Conservation (phyloP, 2,888 invertebrate genomes). For the Platycheirus rosarum region DNA sequence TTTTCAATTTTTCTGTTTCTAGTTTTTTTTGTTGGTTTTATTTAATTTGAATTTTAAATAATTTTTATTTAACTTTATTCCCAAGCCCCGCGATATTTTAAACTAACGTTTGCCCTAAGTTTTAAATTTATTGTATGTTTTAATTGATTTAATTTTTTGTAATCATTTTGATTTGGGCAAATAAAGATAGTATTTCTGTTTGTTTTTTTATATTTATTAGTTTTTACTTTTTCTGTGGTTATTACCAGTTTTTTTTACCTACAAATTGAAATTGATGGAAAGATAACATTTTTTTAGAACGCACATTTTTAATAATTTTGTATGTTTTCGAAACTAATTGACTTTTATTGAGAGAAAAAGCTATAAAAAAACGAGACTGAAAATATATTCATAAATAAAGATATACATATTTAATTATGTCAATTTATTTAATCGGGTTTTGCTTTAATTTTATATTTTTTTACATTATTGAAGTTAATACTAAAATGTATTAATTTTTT, state of each 20-base stretch:
- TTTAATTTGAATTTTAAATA: slow-evolving; percentile 50
- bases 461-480: slow-evolving; percentile 62
- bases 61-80: slow-evolving; percentile 54
- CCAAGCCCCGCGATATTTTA: slow-evolving; percentile 66
- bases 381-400: slow-evolving; percentile 36
- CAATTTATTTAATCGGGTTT: slow-evolving; percentile 48
- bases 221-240: slow-evolving; percentile 31
- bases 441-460: slow-evolving; percentile 33
- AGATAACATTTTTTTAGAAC: slow-evolving; percentile 46
- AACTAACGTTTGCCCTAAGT: slow-evolving; percentile 66
- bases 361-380: slow-evolving; percentile 49
- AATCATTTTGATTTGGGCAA: slow-evolving; percentile 67
- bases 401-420: slow-evolving; percentile 34
- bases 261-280: slow-evolving; percentile 66
- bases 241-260: slow-evolving; percentile 56
- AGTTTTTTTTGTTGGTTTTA: too few species aligned
- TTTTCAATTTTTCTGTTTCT: slow-evolving; percentile 32
- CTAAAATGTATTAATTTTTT: slow-evolving; percentile 73
- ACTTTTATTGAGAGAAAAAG: slow-evolving; percentile 81
- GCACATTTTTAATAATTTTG: slow-evolving; percentile 48
- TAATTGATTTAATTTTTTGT: slow-evolving; percentile 67
- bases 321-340: slow-evolving; percentile 76
- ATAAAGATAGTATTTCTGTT: slow-evolving; percentile 62
- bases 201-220: slow-evolving; percentile 8
- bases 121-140: slow-evolving; percentile 62